These are phyloP conservation scores for Myiothlypis chrysogaster DNA, from an alignment of 2,797 vertebrate genomes.

Conservation along the genomic window DNA sequence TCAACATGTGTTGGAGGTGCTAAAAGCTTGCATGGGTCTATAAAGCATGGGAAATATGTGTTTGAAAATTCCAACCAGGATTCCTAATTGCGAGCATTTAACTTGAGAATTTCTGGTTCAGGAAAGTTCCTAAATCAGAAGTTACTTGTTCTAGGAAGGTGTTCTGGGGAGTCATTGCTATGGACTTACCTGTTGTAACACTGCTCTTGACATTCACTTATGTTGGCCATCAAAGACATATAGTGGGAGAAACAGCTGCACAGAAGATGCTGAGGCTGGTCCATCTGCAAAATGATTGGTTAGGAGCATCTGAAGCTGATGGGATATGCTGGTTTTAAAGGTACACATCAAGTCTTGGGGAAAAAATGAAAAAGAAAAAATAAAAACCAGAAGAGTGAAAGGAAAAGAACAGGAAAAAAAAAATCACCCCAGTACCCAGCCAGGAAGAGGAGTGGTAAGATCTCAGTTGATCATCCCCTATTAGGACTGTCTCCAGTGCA, in stretches of 20 bases:
- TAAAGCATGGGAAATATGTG: background rate
- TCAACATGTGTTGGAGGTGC: background rate
- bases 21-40: background rate
- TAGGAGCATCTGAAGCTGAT: background rate
- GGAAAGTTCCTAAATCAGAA: background rate
- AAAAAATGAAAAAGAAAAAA: background rate
- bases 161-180: background rate
- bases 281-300: background rate
- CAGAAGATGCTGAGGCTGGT: background rate
- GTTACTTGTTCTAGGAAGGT: background rate
- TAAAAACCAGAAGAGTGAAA: background rate
- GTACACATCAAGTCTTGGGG: background rate
- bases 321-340: background rate
- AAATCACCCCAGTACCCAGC: background rate
- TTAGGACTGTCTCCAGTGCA: background rate
- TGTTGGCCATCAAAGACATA: background rate
- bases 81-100: background rate
- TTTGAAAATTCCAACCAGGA: background rate
- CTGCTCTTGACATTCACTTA: background rate
- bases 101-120: background rate
- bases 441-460: background rate
- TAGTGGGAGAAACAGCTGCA: background rate
- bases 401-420: background rate
- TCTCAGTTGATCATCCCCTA: rapidly evolving
- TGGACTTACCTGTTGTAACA: background rate